Conservation (phyloP, 2,113 vertebrate genomes). For the Lepus europaeus region DNA sequence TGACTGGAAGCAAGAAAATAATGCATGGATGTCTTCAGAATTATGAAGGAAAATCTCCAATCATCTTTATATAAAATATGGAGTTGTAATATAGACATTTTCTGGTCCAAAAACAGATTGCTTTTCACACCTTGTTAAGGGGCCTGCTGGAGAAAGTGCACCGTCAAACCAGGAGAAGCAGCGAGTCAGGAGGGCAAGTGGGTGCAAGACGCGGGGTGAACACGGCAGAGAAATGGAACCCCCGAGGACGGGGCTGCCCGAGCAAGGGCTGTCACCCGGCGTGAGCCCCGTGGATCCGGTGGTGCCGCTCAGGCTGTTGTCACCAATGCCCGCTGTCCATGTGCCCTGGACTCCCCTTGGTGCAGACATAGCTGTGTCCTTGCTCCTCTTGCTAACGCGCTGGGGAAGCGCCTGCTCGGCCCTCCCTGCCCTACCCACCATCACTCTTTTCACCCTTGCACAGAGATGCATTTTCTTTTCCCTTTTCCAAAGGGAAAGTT, state of each 20-base stretch:
- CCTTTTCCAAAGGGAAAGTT: background rate
- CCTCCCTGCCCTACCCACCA: background rate
- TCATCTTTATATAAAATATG: background rate
- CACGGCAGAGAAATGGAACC: background rate
- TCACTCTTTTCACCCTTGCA: background rate
- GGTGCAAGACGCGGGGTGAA: background rate
- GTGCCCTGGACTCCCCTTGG: background rate
- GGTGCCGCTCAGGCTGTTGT: background rate
- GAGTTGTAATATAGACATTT: background rate
- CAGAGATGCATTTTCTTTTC: background rate
- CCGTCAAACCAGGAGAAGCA: background rate
- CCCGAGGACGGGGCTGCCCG: background rate
- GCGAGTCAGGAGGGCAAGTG: background rate
- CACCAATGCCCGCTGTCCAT: background rate
- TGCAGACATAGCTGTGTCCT: background rate
- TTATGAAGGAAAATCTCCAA: background rate
- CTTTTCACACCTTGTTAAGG: background rate
- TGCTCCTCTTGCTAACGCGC: background rate
- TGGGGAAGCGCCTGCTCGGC: background rate
- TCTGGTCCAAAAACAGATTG: background rate
- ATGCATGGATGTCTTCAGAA: background rate
- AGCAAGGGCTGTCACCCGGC: background rate
- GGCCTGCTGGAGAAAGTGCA: background rate
- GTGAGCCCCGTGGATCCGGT: background rate
- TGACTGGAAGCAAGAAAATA: background rate